Evolutionary conservation across 2,113 vertebrate species (phyloP).

Genomic region (Pseudorhombus dupliciocellatus): DNA sequence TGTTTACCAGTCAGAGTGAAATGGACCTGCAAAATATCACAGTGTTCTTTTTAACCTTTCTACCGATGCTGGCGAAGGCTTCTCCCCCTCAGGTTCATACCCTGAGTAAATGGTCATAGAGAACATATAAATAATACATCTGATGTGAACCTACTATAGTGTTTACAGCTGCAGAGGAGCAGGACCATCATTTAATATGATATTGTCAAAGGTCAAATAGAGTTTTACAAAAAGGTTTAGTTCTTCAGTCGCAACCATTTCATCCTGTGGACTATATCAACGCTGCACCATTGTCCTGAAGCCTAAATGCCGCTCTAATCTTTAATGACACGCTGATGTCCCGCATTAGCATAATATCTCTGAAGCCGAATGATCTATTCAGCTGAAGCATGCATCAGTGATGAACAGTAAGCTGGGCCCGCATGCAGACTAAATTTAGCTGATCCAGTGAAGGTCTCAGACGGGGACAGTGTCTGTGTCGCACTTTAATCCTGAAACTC

Average conservation of each 20-base stretch:
- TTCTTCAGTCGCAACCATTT: conserved; percentile 21
- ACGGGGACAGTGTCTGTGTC: conserved; percentile 49
- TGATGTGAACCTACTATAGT: neutral
- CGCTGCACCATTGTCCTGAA: conserved; percentile 28
- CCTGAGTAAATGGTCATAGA: neutral
- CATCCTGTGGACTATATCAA: conserved; percentile 3
- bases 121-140: neutral
- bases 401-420: conserved; percentile 36
- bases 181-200: neutral
- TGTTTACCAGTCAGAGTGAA: conserved; percentile 4
- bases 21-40: conserved; percentile 17
- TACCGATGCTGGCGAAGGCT: neutral
- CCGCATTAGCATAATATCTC: conserved; percentile 61
- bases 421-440: conserved; percentile 65
- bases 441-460: conserved; percentile 69
- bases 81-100: conserved; percentile 1
- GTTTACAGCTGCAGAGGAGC: neutral
- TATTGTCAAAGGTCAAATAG: neutral
- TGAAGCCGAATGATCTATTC: conserved; percentile 54
- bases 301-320: conserved; percentile 36
- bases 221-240: neutral
- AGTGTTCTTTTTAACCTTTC: conserved; percentile 4
- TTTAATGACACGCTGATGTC: conserved; percentile 44
- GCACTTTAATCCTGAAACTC: conserved; percentile 57
- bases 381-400: conserved; percentile 48